These are phyloP conservation scores for Morpho achilles DNA, from an alignment of 2,888 invertebrate species.

Conservation along the genomic window DNA sequence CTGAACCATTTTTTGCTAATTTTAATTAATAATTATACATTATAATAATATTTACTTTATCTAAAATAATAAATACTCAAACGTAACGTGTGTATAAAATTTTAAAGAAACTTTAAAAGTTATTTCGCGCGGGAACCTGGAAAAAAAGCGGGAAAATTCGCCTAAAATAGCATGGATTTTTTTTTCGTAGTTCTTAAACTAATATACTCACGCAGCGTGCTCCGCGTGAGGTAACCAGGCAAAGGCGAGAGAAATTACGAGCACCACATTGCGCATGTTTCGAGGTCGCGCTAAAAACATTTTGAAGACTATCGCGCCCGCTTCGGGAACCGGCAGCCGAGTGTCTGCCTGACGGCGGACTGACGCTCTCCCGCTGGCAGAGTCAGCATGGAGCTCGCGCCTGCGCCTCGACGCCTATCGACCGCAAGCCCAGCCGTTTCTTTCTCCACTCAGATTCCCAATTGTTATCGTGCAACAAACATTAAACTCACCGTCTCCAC, in stretches of 20 bases:
- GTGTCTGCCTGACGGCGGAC: conserved; percentile 62
- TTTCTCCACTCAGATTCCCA: conserved; percentile 55
- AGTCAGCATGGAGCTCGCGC: conserved; percentile 49
- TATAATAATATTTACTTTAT: no score
- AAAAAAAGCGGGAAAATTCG: no score
- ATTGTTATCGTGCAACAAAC: conserved; percentile 58
- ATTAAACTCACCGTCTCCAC: conserved; percentile 46
- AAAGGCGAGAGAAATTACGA: conserved; percentile 59
- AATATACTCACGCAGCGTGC: conserved; percentile 62
- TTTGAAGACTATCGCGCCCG: conserved; percentile 48
- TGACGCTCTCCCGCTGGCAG: conserved; percentile 43
- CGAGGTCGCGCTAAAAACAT: conserved; percentile 62
- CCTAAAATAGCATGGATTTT: no score
- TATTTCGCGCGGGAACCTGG: no score
- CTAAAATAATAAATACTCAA: no score
- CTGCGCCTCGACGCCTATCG: conserved; percentile 58
- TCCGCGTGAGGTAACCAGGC: conserved; percentile 59
- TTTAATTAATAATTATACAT: no score
- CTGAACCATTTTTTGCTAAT: no score
- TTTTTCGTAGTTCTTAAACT: no score
- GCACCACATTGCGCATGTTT: conserved; percentile 60
- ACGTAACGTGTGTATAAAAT: no score
- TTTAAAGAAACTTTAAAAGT: no score
- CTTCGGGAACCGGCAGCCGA: conserved; percentile 60
- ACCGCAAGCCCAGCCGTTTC: conserved; percentile 51